Evolutionary conservation across 2,888 invertebrate genomes (phyloP), one percentile per base, ranked within the genome.

Genomic region (Ctena decussata): DNA sequence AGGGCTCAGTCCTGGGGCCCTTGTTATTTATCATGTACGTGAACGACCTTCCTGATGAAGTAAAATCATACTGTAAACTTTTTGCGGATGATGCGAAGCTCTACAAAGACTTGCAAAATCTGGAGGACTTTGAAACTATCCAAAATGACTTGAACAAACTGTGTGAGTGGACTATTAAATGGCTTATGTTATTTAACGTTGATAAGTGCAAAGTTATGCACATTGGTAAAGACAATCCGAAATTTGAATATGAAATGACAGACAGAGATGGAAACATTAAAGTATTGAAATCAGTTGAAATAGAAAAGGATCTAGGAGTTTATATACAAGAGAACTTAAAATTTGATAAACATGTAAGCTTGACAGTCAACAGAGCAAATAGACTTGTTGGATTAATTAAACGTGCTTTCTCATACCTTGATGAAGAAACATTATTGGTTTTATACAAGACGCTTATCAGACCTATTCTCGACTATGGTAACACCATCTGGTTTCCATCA

Each of bases 351-450:
- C 74, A 74, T 46, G 46, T 73, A 6, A 30, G 27, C n/a, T 46
- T 37, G 35, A 79, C 70, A 21, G 35, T 79, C 18, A 79, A 73
- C 30, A 71, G 60, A 39, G 32, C 65, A 24, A 78, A 69, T 41
- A 72, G 74, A 46, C 39, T 79, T 12, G 44, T 57, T 30, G 73
- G 77, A 5, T 24, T 82, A 18, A 73, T 78, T 0, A 49, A 37
- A 37, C 57, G 82, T 70, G 41, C 65, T 18, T 65, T 77, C 21
- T 18, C 15, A 0, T 37, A 37, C 27, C 44, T 78, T 44, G 75
- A 79, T 41, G 21, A 65, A 35, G 35, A 60, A 2, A 46, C 44
- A 30, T 82, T 73, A 41, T 1, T 71, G 32, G 5, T 21, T 15
- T 60, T 69, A 30, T 75, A 73, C 12, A 73, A 65, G 39, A 65